Evolutionary conservation across 2,113 vertebrate genomes (phyloP), one percentile per base, ranked within the genome.

Genomic region (Heterocephalus glaber): DNA sequence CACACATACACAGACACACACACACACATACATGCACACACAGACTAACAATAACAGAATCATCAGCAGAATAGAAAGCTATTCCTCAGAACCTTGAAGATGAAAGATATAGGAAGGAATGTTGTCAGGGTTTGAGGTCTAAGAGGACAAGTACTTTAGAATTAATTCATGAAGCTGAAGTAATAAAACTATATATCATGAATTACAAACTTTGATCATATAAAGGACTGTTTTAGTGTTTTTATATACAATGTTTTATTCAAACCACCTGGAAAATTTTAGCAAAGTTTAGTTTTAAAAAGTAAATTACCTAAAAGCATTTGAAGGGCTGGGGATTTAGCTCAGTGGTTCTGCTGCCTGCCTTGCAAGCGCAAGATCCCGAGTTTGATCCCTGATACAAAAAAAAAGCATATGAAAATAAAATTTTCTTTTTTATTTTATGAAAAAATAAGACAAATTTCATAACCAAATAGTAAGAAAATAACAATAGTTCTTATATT

Each of bases 211-310:
- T 56, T 94, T 77, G 33, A 38, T 70, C 41, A 84, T 63, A 2
- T 38, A 92, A 96, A 90, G 5, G 17, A 58, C 63, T 58, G 11
- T 83, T 80, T 80, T 60, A 68, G 17, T 70, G 41, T n/a, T 85
- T 70, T 85, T 63, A 56, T 33, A 88, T 10, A 47, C 24, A 58
- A 10, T 77, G 3, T 49, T 83, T 94, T 86, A 74, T 52, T 26
- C 33, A 94, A 41, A 11, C 7, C n/a, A 11, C 7, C n/a, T 30
- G 35, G 1, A 80, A 54, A 63, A 28, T 90, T 89, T 93, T 92
- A 94, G 60, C 63, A 89, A 80, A 86, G 74, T 49, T 95, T 24
- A 82, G 3, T 52, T 95, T 92, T 93, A 9, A 88, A 92, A 94
- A 87, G 6, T 65, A 88, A 84, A 77, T 93, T 60, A 87, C 24